Percentiles rank a stretch among this genome's conserved stretches.
These are phyloP conservation scores for Sminthurinus aureus DNA, from an alignment of 2,888 invertebrate species.

Conservation along the genomic window DNA sequence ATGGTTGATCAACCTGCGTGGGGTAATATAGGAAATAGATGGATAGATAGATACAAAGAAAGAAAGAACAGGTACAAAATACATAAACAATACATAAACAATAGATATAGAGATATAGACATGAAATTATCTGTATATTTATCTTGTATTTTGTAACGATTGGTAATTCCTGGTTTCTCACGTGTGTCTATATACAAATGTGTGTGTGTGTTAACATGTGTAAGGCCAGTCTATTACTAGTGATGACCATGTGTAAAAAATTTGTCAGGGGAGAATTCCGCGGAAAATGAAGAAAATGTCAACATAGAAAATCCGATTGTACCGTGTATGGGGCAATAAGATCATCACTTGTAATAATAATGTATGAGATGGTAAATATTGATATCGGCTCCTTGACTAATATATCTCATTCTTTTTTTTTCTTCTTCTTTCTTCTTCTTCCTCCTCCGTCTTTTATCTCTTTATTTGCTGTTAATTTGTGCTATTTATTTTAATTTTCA, in stretches of 20 bases:
- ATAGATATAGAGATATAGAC: too few relatives aligned
- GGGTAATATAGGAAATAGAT: not conserved
- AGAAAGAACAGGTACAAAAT: not conserved
- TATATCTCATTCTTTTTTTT: not conserved
- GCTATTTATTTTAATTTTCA: constrained; percentile 12
- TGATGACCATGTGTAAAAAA: not conserved
- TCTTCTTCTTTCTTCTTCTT: not conserved
- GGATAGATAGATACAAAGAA: not conserved
- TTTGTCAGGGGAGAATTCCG: constrained; percentile 4
- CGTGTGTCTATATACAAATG: not conserved
- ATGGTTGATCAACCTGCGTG: not conserved
- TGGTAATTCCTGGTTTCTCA: not conserved
- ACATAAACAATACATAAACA: too few relatives aligned
- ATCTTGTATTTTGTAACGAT: not conserved
- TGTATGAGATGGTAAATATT: too few relatives aligned
- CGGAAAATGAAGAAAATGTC: not conserved
- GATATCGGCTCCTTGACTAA: not conserved
- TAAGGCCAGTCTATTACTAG: not conserved
- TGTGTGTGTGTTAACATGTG: not conserved
- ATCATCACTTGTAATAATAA: too few relatives aligned
- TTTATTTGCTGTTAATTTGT: not conserved
- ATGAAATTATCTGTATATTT: too few relatives aligned
- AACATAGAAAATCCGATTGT: not conserved
- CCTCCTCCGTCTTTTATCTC: not conserved
- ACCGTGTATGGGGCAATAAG: not conserved